A percentile compares a stretch with the other conserved stretches of the same genome.
Evolutionary conservation across 2,113 vertebrate species (phyloP).

Genomic region (Mohoua ochrocephala): DNA sequence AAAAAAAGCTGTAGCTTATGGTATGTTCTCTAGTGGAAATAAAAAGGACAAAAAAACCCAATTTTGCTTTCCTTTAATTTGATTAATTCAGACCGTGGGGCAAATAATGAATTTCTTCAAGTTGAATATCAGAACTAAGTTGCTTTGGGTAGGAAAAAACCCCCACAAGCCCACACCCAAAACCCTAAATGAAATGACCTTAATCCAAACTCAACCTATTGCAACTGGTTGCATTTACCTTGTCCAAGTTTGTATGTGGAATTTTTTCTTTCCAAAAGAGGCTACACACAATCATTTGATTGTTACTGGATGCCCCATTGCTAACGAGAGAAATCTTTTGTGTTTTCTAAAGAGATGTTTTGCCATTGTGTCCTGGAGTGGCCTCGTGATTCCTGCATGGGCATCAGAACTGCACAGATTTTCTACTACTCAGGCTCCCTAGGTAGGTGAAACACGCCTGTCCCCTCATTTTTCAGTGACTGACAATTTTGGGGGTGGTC

Average conservation of each 20-base stretch:
- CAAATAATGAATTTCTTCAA: neutral
- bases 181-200: fast-evolving
- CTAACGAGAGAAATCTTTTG: neutral
- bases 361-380: fast-evolving
- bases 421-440: neutral
- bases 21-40: neutral
- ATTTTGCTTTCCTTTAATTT: neutral
- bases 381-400: neutral
- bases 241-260: neutral
- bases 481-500: neutral
- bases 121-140: neutral
- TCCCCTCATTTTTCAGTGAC: neutral
- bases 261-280: neutral
- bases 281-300: neutral
- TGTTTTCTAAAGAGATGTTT: neutral
- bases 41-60: neutral
- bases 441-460: neutral
- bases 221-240: neutral
- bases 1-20: neutral
- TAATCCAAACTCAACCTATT: neutral
- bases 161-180: neutral
- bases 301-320: neutral
- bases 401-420: neutral
- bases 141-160: neutral
- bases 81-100: neutral